Percentiles rank a stretch among this genome's conserved stretches.
These are phyloP conservation scores for Plestiodon gilberti DNA, from an alignment of 2,113 vertebrate species.

Conservation along the genomic window DNA sequence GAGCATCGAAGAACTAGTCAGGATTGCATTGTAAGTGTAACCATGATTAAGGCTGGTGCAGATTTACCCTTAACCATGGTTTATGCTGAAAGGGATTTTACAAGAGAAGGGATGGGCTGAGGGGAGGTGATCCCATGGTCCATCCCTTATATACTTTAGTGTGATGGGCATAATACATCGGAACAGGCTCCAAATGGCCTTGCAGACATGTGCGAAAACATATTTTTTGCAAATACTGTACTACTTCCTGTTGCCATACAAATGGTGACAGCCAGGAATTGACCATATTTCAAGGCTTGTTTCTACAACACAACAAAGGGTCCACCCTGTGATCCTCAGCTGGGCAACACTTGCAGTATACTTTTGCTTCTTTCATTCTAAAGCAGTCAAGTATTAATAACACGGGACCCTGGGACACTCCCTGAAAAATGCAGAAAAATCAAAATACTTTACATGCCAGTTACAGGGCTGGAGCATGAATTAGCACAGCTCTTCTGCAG, in stretches of 20 bases:
- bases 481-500: constrained; percentile 14
- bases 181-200: not conserved
- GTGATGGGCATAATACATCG: not conserved
- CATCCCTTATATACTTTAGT: not conserved
- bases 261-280: not conserved
- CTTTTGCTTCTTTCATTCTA: not conserved
- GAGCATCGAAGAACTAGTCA: too few relatives aligned
- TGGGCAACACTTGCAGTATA: constrained; percentile 24
- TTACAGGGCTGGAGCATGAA: constrained; percentile 10
- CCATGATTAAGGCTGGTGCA: not conserved
- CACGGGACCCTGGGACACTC: not conserved
- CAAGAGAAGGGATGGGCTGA: not conserved
- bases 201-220: not conserved
- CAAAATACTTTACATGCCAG: not conserved
- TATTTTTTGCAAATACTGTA: not conserved
- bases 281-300: not conserved
- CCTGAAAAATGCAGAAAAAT: constrained; percentile 33
- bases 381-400: constrained; percentile 11
- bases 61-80: not conserved
- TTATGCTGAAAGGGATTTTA: not conserved
- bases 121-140: not conserved
- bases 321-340: not conserved
- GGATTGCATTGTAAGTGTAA: too few relatives aligned
- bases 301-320: not conserved
- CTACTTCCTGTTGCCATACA: not conserved